Conservation (phyloP, 2,888 invertebrate genomes). For the Cantharis lateralis region DNA sequence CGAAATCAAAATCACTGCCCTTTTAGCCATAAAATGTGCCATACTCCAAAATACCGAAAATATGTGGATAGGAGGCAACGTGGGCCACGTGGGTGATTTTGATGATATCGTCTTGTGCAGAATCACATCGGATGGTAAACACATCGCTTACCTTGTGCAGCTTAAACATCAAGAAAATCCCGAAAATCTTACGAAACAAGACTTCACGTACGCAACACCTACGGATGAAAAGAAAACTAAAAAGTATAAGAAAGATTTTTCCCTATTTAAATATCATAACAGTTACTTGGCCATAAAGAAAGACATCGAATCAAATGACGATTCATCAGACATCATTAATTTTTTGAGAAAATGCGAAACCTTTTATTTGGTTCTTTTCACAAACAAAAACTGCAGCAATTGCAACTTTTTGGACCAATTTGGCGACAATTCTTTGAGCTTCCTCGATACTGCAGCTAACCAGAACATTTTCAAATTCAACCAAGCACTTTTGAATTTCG, state of each 20-base stretch:
- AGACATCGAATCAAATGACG: neutral
- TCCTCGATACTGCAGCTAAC: neutral
- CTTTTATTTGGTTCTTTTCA: neutral
- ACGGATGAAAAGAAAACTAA: neutral
- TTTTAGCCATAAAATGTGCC: constrained; percentile 8
- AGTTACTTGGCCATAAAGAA: neutral
- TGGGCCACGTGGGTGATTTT: constrained; percentile 10
- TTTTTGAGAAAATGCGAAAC: neutral
- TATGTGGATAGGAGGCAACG: constrained; percentile 9
- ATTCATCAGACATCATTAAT: neutral
- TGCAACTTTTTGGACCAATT: neutral
- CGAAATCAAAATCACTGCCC: constrained; percentile 3
- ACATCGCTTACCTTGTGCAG: constrained; percentile 1
- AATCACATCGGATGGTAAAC: neutral
- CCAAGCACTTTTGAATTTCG: neutral
- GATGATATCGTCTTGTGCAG: constrained; percentile 7
- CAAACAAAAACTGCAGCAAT: neutral
- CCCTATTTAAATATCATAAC: neutral
- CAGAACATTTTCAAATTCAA: constrained; percentile 3
- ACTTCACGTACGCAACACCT: neutral
- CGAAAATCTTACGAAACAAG: neutral
- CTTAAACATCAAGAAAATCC: constrained; percentile 8
- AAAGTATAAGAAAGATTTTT: constrained; percentile 3
- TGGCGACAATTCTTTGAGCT: neutral
- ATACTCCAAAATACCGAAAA: neutral